Conservation (phyloP, 2,113 vertebrate genomes). For the Pandion haliaetus region DNA sequence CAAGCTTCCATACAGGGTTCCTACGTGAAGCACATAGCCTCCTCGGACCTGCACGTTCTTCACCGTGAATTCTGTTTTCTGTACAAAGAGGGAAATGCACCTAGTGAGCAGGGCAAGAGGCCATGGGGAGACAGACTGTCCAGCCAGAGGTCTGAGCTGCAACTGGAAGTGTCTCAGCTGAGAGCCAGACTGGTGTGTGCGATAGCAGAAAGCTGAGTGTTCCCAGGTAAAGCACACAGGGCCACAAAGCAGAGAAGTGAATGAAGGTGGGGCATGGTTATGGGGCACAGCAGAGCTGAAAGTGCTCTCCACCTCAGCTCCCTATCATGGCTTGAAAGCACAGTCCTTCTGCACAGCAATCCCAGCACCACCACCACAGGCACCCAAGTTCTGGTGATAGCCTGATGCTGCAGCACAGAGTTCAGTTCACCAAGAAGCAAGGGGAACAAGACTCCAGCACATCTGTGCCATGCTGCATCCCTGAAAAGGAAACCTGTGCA, state of each 20-base stretch:
- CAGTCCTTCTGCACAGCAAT: not conserved
- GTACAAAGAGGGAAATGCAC: not conserved
- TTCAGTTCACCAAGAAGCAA: not conserved
- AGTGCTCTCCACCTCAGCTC: not conserved
- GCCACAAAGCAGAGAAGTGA: not conserved
- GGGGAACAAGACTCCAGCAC: not conserved
- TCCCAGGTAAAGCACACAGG: not conserved
- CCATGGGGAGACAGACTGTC: not conserved
- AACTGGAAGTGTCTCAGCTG: not conserved
- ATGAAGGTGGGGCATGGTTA: not conserved
- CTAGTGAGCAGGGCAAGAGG: not conserved
- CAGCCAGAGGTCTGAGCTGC: not conserved
- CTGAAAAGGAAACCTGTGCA: not conserved
- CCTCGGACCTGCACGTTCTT: constrained; percentile 95
- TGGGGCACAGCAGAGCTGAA: not conserved
- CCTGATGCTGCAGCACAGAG: not conserved
- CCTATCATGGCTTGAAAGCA: not conserved
- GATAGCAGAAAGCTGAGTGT: not conserved
- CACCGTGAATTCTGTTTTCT: constrained; percentile 95
- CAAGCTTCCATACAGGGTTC: constrained; percentile 87
- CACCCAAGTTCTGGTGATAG: not conserved
- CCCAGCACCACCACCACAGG: not conserved
- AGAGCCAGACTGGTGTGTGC: not conserved
- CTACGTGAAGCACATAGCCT: constrained; percentile 90
- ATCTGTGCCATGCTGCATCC: not conserved